Base-by-base conservation (phyloP, 2,113 vertebrate genomes). In the Myocastor coypus region DNA sequence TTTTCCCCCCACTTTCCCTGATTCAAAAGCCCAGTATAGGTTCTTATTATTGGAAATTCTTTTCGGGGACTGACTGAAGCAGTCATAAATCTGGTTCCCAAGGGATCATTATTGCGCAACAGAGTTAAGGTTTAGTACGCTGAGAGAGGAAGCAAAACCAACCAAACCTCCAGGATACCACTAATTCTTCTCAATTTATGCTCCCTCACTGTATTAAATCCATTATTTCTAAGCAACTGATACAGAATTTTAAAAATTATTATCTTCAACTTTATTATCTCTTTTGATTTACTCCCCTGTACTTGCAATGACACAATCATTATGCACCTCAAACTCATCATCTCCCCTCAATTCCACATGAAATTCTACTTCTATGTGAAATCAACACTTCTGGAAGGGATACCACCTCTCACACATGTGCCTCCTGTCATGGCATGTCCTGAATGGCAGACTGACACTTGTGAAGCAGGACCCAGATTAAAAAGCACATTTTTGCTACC, bases 401-500 rank as follows among this genome's bases (percentile, higher is more conserved):
- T 5, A 57, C 52, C 22, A 68, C 32, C 46, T 37, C 68, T 89
- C n/a, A 75, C 42, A 66, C 34, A 84, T 30, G 87, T 93, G 40
- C 73, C 37, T 73, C 24, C 64, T 73, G 28, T 20, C 64, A 9
- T 12, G 22, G 0, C 24, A 2, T 81, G 50, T 80, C 59, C 63
- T 94, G 26, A 52, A 37, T 6, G 77, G 42, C 46, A 87, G 40
- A 63, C 22, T 26, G 46, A 83, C 32, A 61, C 64, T 75, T 40
- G 75, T 7, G 66, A 89, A 87, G 26, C 20, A 75, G 40, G 40
- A 75, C 26, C 30, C 40, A 92, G 59, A 94, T 87, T 87, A 66
- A 92, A 92, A 92, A 89, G 57, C 64, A 91, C 94, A 86, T 71
- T 75, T 80, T 80, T 91, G 30, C 59, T 80, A 37, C 5, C 52